Conservation (phyloP, 1,140 invertebrate genomes). For the Chironomus striatipennis region DNA sequence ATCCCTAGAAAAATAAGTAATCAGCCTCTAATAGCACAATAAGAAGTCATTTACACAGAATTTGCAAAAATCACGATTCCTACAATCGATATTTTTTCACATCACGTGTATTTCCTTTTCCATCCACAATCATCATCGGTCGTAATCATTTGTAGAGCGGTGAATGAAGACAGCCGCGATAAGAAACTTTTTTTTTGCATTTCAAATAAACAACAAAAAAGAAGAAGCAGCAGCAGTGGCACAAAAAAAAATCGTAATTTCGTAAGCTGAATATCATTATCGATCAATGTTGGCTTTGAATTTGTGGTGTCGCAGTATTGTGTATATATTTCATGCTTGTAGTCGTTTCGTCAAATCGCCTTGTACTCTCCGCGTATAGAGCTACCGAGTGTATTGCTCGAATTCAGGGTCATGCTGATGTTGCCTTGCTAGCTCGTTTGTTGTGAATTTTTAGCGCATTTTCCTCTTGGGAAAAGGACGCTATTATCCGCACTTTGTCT, state of each 20-base stretch:
- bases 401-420: slow-evolving; percentile 15
- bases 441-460: no score
- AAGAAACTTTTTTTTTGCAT: slow-evolving; percentile 9
- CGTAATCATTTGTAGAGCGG: no score
- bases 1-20: background rate
- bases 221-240: background rate
- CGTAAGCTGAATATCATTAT: slow-evolving; percentile 1
- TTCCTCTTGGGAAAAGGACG: no score
- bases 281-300: background rate
- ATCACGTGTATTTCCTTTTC: background rate
- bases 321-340: background rate
- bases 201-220: slow-evolving; percentile 14
- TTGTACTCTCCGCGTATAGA: slow-evolving; percentile 7
- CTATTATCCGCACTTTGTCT: no score
- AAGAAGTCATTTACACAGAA: no score
- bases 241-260: background rate
- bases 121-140: background rate
- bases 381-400: slow-evolving; percentile 15
- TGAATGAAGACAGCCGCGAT: background rate
- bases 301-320: background rate
- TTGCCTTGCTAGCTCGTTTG: background rate
- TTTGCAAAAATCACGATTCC: background rate
- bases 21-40: background rate
- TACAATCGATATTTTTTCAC: background rate
- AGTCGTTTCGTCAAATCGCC: slow-evolving; percentile 2